Conservation (phyloP, 2,113 vertebrate species). For the Apistogramma diplotaenia region DNA sequence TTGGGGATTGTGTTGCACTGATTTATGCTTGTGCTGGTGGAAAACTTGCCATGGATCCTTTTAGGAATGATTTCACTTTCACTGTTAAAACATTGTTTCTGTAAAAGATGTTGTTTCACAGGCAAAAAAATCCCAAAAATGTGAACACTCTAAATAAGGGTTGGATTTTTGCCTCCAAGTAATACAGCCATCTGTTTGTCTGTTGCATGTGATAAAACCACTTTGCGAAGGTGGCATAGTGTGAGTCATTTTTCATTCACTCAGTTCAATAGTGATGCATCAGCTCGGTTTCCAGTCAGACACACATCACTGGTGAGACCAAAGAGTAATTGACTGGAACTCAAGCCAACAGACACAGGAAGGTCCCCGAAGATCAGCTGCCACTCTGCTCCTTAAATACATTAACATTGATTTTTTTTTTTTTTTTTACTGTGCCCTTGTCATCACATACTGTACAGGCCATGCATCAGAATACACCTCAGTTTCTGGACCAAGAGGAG, state of each 20-base stretch:
- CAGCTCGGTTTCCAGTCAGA: conserved; percentile 2
- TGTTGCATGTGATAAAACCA: neutral
- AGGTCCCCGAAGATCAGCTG: conserved; percentile 27
- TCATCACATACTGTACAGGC: conserved; percentile 43
- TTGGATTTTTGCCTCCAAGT: neutral
- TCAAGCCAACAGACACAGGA: conserved; percentile 24
- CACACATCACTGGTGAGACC: conserved; percentile 8
- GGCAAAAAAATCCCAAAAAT: neutral
- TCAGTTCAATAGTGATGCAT: conserved; percentile 9
- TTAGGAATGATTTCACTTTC: neutral
- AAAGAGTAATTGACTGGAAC: conserved; percentile 48
- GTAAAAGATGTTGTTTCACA: neutral
- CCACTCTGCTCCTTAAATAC: conserved; percentile 45
- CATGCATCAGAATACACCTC: conserved; percentile 16
- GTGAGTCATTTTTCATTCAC: neutral
- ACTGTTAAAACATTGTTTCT: neutral
- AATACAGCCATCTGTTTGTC: neutral
- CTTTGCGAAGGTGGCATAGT: neutral
- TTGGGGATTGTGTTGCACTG: neutral
- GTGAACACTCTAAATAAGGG: neutral
- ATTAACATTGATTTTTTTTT: conserved; percentile 51
- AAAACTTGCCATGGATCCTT: neutral
- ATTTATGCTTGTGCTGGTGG: neutral
- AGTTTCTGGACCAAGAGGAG: neutral
- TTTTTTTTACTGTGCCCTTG: conserved; percentile 33